These are phyloP conservation scores for Neelides folsomi DNA, from an alignment of 2,888 invertebrate species.

Conservation along the genomic window DNA sequence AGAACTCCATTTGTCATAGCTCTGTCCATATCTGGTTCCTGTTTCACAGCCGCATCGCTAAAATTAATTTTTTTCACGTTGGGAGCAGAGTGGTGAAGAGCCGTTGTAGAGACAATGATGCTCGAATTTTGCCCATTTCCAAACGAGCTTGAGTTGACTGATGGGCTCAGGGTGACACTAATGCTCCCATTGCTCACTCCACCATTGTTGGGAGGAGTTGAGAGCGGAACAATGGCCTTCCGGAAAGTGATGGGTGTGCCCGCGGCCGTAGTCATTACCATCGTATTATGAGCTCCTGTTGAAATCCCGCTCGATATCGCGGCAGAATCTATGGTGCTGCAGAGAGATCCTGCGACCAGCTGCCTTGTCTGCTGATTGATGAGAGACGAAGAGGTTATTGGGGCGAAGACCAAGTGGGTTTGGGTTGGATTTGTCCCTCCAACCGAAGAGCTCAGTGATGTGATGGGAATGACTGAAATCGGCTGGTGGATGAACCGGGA, in stretches of 20 bases:
- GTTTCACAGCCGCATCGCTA: too few species aligned
- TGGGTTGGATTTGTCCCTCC: conserved; percentile 7
- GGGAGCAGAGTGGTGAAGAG: too few species aligned
- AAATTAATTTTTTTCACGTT: too few species aligned
- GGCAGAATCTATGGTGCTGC: not conserved
- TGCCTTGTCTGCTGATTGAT: conserved; percentile 9
- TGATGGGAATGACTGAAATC: conserved; percentile 21
- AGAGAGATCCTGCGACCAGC: conserved; percentile 3
- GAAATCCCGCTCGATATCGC: not conserved
- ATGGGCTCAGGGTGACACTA: too few species aligned
- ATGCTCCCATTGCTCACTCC: too few species aligned
- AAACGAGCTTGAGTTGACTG: too few species aligned
- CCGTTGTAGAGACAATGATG: too few species aligned
- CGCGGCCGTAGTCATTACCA: conserved; percentile 1
- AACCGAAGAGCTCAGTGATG: conserved; percentile 12
- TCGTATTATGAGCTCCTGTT: conserved; percentile 3
- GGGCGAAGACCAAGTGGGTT: conserved; percentile 23
- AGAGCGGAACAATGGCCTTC: conserved; percentile 2
- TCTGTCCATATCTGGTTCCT: too few species aligned
- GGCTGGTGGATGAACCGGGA: conserved; percentile 16
- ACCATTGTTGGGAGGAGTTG: too few species aligned
- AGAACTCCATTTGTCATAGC: conserved; percentile 5
- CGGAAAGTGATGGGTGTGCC: conserved; percentile 6
- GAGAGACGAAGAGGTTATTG: conserved; percentile 16
- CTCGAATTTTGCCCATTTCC: too few species aligned